Evolutionary conservation across 2,888 invertebrate genomes (phyloP).

Genomic region (Ceraclea dissimilis): DNA sequence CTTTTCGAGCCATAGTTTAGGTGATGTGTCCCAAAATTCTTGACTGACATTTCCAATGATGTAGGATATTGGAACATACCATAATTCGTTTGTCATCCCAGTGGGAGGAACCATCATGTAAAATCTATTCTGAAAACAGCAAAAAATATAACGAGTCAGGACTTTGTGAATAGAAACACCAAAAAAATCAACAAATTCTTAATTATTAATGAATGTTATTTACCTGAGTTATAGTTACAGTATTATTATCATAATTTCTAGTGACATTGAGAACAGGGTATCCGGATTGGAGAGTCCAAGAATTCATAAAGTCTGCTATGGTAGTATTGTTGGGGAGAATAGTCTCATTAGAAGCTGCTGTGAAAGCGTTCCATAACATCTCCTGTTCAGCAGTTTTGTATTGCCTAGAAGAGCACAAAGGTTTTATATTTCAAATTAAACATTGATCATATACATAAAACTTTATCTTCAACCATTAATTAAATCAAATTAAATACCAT

Average conservation of each 20-base stretch:
- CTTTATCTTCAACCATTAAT: too few relatives aligned
- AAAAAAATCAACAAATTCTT: too few relatives aligned
- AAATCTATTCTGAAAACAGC: conserved; percentile 21
- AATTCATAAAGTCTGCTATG: conserved; percentile 56
- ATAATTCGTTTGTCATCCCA: conserved; percentile 38
- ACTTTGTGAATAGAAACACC: too few relatives aligned
- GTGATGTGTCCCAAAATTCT: conserved; percentile 31
- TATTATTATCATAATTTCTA: conserved; percentile 44
- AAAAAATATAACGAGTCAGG: not conserved
- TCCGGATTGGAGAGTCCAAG: conserved; percentile 66
- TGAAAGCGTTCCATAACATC: conserved; percentile 57
- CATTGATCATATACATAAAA: too few relatives aligned
- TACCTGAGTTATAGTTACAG: conserved; percentile 44
- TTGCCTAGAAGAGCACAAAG: conserved; percentile 36
- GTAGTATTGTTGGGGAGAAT: conserved; percentile 38
- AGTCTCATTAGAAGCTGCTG: conserved; percentile 32
- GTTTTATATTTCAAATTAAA: too few relatives aligned
- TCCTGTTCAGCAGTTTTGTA: conserved; percentile 56
- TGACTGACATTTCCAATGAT: conserved; percentile 29
- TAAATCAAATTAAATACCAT: conserved; percentile 36
- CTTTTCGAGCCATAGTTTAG: conserved; percentile 36
- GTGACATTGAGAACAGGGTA: conserved; percentile 57
- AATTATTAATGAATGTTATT: too few relatives aligned
- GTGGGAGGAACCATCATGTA: conserved; percentile 31
- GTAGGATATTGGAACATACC: conserved; percentile 56